phyloP scores from a whole-genome alignment of 2,113 vertebrate genomes.

The Melanotaenia duboulayi region DNA sequence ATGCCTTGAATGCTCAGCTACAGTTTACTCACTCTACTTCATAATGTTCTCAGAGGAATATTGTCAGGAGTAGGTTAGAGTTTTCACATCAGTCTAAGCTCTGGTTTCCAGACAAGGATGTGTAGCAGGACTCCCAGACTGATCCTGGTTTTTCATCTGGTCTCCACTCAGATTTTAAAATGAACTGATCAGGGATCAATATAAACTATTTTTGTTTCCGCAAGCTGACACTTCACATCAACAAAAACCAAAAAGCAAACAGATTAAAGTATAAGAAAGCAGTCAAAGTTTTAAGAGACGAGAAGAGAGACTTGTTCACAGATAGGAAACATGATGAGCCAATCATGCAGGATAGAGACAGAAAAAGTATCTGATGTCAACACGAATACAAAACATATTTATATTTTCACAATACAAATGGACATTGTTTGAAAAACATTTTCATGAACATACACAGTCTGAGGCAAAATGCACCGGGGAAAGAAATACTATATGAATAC shows the following conservation, averaged over 20 bases:
- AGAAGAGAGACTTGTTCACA: background rate
- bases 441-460: too few species aligned
- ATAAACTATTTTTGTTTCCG: slow-evolving; percentile 44
- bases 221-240: slow-evolving; percentile 23
- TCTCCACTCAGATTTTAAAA: slow-evolving; percentile 62
- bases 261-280: slow-evolving; percentile 8
- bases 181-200: slow-evolving; percentile 40
- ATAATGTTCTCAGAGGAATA: background rate
- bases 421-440: too few species aligned
- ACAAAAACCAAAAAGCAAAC: slow-evolving; percentile 16
- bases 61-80: background rate
- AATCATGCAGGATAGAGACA: background rate
- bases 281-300: slow-evolving; percentile 10
- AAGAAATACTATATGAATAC: too few species aligned
- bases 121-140: slow-evolving; percentile 45
- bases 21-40: background rate
- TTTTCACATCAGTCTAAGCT: slow-evolving; percentile 19
- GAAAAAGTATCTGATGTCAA: background rate
- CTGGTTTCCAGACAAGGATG: slow-evolving; percentile 55
- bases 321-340: background rate
- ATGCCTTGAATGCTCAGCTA: background rate
- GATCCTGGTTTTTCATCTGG: slow-evolving; percentile 32
- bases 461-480: too few species aligned
- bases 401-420: too few species aligned
- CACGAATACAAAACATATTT: background rate